Conservation (phyloP, 2,113 vertebrate genomes). For the human (Homo sapiens) region DNA sequence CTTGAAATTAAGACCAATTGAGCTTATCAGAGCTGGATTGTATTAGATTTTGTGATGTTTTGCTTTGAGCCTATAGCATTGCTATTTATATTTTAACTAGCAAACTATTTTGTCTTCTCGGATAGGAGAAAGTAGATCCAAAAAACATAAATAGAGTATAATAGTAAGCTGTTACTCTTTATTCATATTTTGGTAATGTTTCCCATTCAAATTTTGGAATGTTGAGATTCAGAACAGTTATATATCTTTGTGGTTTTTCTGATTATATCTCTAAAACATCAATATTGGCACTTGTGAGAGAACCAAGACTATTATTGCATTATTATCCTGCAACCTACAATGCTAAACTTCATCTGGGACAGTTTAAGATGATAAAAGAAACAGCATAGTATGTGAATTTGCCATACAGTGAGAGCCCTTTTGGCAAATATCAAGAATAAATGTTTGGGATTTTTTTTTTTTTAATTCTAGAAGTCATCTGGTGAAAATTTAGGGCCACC, state of each 20-base stretch:
- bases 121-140: background rate
- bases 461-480: constrained; percentile 42
- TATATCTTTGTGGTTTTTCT: background rate
- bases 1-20: background rate
- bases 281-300: background rate
- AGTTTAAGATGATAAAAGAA: constrained; percentile 28
- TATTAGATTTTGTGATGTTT: background rate
- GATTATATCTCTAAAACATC: constrained; percentile 1
- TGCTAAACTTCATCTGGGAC: constrained; percentile 9
- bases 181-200: background rate
- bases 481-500: constrained; percentile 45
- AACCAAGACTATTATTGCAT: constrained; percentile 50
- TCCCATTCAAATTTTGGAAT: background rate
- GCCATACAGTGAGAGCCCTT: background rate
- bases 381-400: background rate
- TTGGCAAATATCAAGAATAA: constrained; percentile 1
- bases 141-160: background rate
- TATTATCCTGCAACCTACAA: constrained; percentile 13
- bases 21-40: background rate
- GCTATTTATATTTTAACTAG: background rate
- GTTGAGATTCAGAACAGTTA: background rate
- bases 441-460: background rate
- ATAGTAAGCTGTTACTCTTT: constrained; percentile 19
- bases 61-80: constrained; percentile 13
- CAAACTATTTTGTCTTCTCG: constrained; percentile 19